A percentile compares a stretch with the other conserved stretches of the same genome.
Conservation (phyloP, 2,888 invertebrate species). For the Anodontia alba region DNA sequence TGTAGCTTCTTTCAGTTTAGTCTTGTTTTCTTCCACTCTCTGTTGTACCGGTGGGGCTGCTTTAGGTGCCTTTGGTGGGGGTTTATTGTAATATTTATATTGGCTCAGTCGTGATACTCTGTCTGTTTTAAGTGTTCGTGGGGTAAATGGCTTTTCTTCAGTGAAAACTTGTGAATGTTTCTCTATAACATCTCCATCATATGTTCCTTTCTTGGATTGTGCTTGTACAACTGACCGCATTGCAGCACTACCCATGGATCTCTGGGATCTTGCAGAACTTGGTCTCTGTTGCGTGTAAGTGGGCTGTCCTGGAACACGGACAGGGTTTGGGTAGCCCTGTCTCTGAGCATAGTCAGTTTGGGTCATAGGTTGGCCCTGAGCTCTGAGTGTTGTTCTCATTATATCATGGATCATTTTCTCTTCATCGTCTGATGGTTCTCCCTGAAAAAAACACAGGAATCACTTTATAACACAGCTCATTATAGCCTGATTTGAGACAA, state of each 20-base stretch:
- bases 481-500: too few relatives aligned
- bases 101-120: conserved; percentile 78
- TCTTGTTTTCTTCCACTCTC: conserved; percentile 30
- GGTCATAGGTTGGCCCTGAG: conserved; percentile 34
- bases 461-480: too few relatives aligned
- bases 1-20: conserved; percentile 34
- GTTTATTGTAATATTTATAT: conserved; percentile 82
- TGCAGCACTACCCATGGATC: conserved; percentile 64
- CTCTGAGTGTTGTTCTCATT: conserved; percentile 74
- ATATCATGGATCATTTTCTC: conserved; percentile 73
- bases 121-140: conserved; percentile 81
- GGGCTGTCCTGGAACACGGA: conserved; percentile 21
- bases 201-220: conserved; percentile 63
- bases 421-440: conserved; percentile 78
- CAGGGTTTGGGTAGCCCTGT: conserved; percentile 26
- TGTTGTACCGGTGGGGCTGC: conserved; percentile 21
- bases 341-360: conserved; percentile 17
- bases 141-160: conserved; percentile 82
- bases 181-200: conserved; percentile 80
- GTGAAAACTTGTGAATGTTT: conserved; percentile 81
- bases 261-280: conserved; percentile 64
- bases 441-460: conserved; percentile 43
- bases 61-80: conserved; percentile 62
- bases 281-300: conserved; percentile 54
- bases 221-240: conserved; percentile 51